Evolutionary conservation across 2,113 vertebrate species (phyloP).

Genomic region (Prietella phreatophila): DNA sequence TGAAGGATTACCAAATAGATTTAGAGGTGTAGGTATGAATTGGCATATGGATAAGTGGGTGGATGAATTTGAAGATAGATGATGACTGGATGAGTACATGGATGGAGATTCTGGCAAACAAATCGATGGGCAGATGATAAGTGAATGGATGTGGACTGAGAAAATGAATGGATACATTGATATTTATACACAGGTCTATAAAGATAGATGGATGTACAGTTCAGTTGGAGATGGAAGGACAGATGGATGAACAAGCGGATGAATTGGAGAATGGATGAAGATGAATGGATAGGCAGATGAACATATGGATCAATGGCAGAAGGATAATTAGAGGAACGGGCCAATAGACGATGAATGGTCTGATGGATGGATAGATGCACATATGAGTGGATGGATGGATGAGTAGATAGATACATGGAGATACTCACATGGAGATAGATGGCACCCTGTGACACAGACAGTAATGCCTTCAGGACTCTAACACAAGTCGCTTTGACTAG

Average conservation of each 20-base stretch:
- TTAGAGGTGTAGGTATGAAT: background rate
- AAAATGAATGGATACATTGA: background rate
- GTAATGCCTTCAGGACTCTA: constrained; percentile 13
- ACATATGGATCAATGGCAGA: background rate
- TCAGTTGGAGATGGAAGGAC: background rate
- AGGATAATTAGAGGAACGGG: background rate
- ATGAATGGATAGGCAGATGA: background rate
- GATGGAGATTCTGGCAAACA: background rate
- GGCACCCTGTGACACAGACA: constrained; percentile 2
- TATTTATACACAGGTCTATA: background rate
- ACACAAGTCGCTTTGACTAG: constrained; percentile 17
- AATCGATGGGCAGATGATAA: background rate
- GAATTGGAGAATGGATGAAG: background rate
- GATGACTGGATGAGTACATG: background rate
- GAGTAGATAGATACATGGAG: background rate
- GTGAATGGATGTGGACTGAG: background rate
- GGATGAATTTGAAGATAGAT: background rate
- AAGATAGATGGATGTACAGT: background rate
- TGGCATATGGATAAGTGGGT: background rate
- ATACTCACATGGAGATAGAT: background rate
- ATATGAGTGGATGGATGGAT: background rate
- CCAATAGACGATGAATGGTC: background rate
- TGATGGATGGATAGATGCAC: background rate
- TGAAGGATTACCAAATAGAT: background rate
- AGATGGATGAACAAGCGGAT: background rate